Evolutionary conservation across 1,140 invertebrate species (phyloP).

Genomic region (Diorhabda carinulata): DNA sequence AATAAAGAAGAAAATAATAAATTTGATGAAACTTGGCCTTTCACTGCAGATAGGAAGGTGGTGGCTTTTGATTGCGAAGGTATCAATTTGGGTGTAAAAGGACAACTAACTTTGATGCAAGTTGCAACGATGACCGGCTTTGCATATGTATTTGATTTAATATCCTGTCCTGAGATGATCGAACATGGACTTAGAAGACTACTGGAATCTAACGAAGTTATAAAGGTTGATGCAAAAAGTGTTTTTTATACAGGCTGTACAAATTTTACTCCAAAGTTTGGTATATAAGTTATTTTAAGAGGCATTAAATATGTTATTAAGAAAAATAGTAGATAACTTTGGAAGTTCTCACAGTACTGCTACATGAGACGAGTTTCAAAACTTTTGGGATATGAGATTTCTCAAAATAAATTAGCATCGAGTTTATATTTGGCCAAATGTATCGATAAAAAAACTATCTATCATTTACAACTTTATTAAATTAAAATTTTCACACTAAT

Average conservation of each 20-base stretch:
- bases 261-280: neutral
- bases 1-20: conserved; percentile 23
- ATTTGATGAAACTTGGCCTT: conserved; percentile 32
- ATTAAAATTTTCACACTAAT: too few relatives aligned
- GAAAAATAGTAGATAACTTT: too few relatives aligned
- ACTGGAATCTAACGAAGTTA: conserved; percentile 73
- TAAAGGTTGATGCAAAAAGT: conserved; percentile 64
- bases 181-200: conserved; percentile 75
- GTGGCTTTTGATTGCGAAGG: conserved; percentile 88
- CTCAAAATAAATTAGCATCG: too few relatives aligned
- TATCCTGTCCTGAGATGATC: conserved; percentile 78
- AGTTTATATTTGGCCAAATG: too few relatives aligned
- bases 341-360: too few relatives aligned
- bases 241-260: neutral
- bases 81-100: conserved; percentile 81
- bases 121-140: conserved; percentile 75
- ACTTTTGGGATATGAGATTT: too few relatives aligned
- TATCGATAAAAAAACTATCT: too few relatives aligned
- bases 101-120: conserved; percentile 80
- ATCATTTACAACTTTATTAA: too few relatives aligned
- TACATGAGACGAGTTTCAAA: too few relatives aligned
- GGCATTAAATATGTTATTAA: too few relatives aligned
- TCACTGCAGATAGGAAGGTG: conserved; percentile 53
- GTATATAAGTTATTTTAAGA: too few relatives aligned
- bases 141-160: conserved; percentile 85